Conservation (phyloP, 2,113 vertebrate genomes). For the Brachyistius frenatus region DNA sequence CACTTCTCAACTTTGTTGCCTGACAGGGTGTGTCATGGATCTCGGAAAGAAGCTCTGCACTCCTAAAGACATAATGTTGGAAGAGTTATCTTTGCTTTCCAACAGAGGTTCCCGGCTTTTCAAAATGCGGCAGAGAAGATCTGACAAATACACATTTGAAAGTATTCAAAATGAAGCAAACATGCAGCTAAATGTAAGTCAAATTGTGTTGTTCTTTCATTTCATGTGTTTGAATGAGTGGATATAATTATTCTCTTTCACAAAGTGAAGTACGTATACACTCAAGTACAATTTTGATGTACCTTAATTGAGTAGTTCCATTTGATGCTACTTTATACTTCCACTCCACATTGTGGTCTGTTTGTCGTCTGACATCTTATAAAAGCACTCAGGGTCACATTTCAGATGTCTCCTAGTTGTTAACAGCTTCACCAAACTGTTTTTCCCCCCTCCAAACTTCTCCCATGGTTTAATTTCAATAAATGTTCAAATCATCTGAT, state of each 20-base stretch:
- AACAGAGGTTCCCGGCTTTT: constrained; percentile 97
- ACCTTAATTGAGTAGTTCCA: too few relatives aligned
- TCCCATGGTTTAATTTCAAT: too few relatives aligned
- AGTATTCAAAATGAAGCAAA: constrained; percentile 94
- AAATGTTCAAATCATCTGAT: too few relatives aligned
- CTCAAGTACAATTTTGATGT: too few relatives aligned
- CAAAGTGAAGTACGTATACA: too few relatives aligned
- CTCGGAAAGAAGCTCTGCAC: constrained; percentile 95
- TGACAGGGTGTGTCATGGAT: constrained; percentile 88
- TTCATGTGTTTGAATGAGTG: background rate
- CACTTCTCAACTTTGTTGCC: constrained; percentile 29
- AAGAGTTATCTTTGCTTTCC: constrained; percentile 92
- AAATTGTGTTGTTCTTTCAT: background rate
- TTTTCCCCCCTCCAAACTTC: too few relatives aligned
- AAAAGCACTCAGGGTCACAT: too few relatives aligned
- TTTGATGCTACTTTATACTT: too few relatives aligned
- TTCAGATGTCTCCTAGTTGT: too few relatives aligned
- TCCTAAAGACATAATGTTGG: constrained; percentile 98
- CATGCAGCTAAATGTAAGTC: constrained; percentile 88
- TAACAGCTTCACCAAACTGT: too few relatives aligned
- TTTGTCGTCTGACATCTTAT: too few relatives aligned
- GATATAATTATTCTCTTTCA: background rate
- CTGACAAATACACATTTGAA: constrained; percentile 98
- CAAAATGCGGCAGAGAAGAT: constrained; percentile 96
- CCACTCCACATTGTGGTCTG: too few relatives aligned